Percentiles rank a stretch among this genome's conserved stretches.
Evolutionary conservation across 2,888 invertebrate species (phyloP).

Genomic region (Dendrolimus pini): DNA sequence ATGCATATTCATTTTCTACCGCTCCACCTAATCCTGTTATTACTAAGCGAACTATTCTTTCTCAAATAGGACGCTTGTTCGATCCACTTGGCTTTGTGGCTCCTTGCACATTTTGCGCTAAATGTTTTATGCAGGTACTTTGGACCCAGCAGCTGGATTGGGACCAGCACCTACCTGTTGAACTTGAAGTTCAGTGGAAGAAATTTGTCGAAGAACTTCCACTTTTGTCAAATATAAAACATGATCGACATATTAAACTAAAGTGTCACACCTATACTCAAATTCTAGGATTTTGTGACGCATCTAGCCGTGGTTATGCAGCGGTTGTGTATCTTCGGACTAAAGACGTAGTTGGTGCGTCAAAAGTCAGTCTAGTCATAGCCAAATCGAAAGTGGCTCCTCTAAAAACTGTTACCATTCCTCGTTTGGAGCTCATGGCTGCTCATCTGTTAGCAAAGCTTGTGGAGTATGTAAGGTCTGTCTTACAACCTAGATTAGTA

Average conservation of each 20-base stretch:
- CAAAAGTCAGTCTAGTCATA: slow-evolving; percentile 1
- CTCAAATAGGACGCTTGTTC: slow-evolving; percentile 1
- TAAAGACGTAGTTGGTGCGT: neutral
- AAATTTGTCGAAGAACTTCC: slow-evolving; percentile 4
- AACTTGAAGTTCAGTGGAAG: slow-evolving; percentile 4
- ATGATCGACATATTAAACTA: slow-evolving; percentile 8
- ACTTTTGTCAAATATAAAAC: slow-evolving; percentile 5
- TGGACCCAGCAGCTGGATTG: slow-evolving; percentile 4
- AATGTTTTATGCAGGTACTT: slow-evolving; percentile 2
- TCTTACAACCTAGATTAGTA: neutral
- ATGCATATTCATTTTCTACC: neutral
- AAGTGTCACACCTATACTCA: slow-evolving; percentile 2
- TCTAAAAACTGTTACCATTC: slow-evolving; percentile 3
- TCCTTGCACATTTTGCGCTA: neutral
- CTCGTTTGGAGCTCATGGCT: slow-evolving; percentile 4
- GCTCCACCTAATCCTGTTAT: neutral
- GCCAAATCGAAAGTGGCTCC: slow-evolving; percentile 3
- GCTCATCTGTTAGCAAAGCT: slow-evolving; percentile 2
- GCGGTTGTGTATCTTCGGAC: slow-evolving; percentile 6
- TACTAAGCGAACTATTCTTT: neutral
- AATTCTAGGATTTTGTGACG: slow-evolving; percentile 12
- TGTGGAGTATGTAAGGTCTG: no score
- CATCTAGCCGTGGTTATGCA: slow-evolving; percentile 8
- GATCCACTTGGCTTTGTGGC: slow-evolving; percentile 1
- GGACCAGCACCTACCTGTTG: slow-evolving; percentile 6